phyloP scores from a whole-genome alignment of 2,113 vertebrate species.

The Phyllostomus hastatus region DNA sequence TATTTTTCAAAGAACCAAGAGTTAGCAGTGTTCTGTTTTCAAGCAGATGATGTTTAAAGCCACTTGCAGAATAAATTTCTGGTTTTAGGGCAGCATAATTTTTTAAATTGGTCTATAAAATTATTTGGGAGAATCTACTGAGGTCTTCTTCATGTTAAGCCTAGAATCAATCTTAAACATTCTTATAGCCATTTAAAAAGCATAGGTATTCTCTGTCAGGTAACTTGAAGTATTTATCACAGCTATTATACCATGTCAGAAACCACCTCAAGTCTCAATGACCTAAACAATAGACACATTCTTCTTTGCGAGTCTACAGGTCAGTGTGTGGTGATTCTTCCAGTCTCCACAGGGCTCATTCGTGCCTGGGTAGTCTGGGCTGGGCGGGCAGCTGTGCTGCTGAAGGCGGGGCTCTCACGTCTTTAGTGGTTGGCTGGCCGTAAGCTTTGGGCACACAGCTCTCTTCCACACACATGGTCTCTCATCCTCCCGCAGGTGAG shows the following conservation, averaged over 20 bases:
- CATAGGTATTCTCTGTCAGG: background rate
- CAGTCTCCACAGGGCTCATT: background rate
- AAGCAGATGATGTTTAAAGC: background rate
- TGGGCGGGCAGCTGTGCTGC: background rate
- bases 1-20: background rate
- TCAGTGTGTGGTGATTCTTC: background rate
- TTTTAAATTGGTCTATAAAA: background rate
- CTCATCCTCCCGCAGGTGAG: background rate
- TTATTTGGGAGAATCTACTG: background rate
- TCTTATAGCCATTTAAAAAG: background rate
- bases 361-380: background rate
- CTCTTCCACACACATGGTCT: background rate
- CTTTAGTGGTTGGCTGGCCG: background rate
- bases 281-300: background rate
- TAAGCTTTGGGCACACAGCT: background rate
- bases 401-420: background rate
- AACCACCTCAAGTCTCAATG: background rate
- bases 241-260: background rate
- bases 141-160: background rate
- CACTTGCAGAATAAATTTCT: background rate
- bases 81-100: background rate
- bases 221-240: conserved; percentile 1
- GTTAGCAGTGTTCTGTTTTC: background rate
- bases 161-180: background rate
- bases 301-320: background rate